These are phyloP conservation scores for Falco cherrug DNA, from an alignment of 2,797 vertebrate genomes.

Conservation along the genomic window DNA sequence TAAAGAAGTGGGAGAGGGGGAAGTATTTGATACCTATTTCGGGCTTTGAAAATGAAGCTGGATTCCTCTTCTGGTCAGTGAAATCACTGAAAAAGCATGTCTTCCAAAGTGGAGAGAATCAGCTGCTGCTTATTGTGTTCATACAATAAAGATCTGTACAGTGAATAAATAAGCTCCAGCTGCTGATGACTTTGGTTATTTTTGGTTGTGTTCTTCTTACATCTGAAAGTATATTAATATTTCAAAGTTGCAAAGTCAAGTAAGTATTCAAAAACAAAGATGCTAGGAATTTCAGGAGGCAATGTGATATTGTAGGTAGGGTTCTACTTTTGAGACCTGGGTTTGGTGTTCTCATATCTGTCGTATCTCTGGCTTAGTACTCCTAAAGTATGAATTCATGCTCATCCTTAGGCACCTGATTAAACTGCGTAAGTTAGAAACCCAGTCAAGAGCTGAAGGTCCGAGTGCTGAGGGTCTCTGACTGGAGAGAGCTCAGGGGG, in stretches of 20 bases:
- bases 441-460: background rate
- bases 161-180: background rate
- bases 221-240: background rate
- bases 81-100: background rate
- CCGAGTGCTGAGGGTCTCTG: background rate
- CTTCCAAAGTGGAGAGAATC: background rate
- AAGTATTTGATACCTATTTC: background rate
- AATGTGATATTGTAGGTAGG: background rate
- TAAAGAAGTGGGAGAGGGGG: background rate
- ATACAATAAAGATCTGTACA: background rate
- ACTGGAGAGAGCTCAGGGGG: background rate
- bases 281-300: background rate
- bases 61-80: background rate
- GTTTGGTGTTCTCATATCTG: background rate
- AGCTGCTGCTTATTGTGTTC: background rate
- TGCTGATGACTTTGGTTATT: background rate
- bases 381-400: background rate
- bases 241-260: background rate
- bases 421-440: background rate
- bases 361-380: background rate
- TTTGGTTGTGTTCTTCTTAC: background rate
- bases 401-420: background rate
- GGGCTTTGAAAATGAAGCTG: background rate
- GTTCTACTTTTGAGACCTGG: background rate
- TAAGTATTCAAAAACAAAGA: background rate